Evolutionary conservation across 2,797 vertebrate genomes (phyloP).

Genomic region (Chelon labrosus): DNA sequence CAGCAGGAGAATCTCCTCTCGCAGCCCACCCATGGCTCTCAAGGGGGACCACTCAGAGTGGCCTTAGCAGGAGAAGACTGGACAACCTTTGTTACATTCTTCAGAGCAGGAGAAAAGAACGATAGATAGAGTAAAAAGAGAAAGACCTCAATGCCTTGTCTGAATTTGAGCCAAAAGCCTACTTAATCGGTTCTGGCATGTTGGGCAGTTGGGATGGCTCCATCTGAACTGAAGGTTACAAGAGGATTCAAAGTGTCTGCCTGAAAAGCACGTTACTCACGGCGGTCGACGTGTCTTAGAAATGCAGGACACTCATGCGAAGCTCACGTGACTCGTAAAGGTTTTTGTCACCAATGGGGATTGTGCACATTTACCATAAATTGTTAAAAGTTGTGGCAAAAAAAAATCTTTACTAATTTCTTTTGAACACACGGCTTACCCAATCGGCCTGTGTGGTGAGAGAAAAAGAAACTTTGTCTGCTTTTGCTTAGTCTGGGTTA

Average conservation of each 20-base stretch:
- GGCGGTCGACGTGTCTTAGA: slow-evolving; percentile 15
- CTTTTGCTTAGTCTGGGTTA: slow-evolving; percentile 68
- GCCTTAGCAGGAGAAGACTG: slow-evolving; percentile 74
- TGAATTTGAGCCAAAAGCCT: slow-evolving; percentile 71
- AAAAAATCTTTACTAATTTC: slow-evolving; percentile 38
- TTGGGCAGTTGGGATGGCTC: slow-evolving; percentile 57
- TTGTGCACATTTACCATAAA: slow-evolving; percentile 23
- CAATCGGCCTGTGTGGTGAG: slow-evolving; percentile 40
- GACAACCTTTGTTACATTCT: slow-evolving; percentile 76
- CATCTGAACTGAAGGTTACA: slow-evolving; percentile 46
- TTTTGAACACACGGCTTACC: slow-evolving; percentile 48
- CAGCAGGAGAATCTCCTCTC: slow-evolving; percentile 58
- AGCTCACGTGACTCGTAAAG: neutral
- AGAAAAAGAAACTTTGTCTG: slow-evolving; percentile 60
- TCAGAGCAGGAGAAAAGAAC: slow-evolving; percentile 63
- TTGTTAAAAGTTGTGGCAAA: slow-evolving; percentile 18
- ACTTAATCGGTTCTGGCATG: slow-evolving; percentile 69
- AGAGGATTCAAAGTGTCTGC: slow-evolving; percentile 42
- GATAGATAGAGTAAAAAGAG: slow-evolving; percentile 42
- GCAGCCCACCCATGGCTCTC: slow-evolving; percentile 69
- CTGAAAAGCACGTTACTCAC: slow-evolving; percentile 15
- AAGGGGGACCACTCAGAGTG: slow-evolving; percentile 64
- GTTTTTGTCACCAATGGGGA: neutral
- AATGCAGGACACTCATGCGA: neutral
- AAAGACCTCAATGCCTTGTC: slow-evolving; percentile 58